Percentiles rank a stretch among this genome's conserved stretches.
phyloP scores from a whole-genome alignment of 1,140 invertebrate species.

The Diorhabda carinulata region DNA sequence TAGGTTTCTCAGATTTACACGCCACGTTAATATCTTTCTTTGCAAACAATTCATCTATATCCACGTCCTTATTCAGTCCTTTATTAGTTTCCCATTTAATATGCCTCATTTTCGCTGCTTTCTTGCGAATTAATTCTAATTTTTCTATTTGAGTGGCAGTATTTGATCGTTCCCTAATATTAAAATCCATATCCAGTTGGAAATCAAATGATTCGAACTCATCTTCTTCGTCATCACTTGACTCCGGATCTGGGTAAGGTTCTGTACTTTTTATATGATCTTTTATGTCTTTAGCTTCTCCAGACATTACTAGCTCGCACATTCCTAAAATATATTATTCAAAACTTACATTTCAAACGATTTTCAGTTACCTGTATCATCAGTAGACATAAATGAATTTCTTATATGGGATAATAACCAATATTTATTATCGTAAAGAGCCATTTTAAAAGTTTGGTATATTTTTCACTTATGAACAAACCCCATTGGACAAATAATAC shows the following conservation, averaged over 20 bases:
- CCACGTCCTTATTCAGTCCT: constrained; percentile 5
- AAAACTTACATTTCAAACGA: neutral
- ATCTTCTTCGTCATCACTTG: constrained; percentile 72
- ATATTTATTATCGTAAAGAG: constrained; percentile 86
- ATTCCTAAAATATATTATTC: constrained; percentile 51
- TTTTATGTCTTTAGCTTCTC: constrained; percentile 58
- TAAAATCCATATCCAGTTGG: constrained; percentile 70
- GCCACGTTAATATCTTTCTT: constrained; percentile 47
- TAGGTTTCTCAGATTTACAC: constrained; percentile 35
- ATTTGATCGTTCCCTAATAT: constrained; percentile 76
- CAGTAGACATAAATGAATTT: constrained; percentile 92
- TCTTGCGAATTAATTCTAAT: constrained; percentile 80
- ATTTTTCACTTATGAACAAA: neutral
- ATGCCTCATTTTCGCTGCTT: constrained; percentile 71
- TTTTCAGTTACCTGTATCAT: constrained; percentile 71
- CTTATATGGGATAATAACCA: constrained; percentile 90
- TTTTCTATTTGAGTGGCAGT: constrained; percentile 86
- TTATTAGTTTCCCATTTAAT: constrained; percentile 70
- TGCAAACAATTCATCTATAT: constrained; percentile 63
- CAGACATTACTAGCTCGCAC: constrained; percentile 66
- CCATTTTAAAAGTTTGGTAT: constrained; percentile 54
- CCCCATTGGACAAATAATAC: too few relatives aligned
- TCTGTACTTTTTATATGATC: constrained; percentile 51
- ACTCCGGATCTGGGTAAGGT: constrained; percentile 70
- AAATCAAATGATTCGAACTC: constrained; percentile 66